Base-by-base conservation (phyloP, 2,797 vertebrate species). In the Denticeps clupeoides region DNA sequence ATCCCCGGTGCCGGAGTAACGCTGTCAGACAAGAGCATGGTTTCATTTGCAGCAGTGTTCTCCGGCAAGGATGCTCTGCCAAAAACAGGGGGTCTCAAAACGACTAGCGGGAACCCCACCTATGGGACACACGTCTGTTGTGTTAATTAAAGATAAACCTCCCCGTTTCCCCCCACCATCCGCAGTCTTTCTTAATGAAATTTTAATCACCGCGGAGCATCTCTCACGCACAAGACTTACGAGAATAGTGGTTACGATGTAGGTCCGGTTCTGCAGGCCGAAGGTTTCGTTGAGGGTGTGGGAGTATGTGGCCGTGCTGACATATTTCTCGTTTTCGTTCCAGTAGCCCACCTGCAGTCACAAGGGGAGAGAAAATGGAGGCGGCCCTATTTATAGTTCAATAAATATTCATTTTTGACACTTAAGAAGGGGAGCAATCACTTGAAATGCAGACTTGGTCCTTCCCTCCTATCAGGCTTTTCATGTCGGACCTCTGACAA, bases 161-260 rank as follows among this genome's bases (percentile, higher is more conserved):
- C n/a, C n/a, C n/a, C n/a, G n/a, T n/a, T n/a, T n/a, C n/a, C n/a
- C n/a, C n/a, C n/a, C n/a, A n/a, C n/a, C n/a, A n/a, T n/a, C n/a
- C n/a, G n/a, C n/a, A n/a, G n/a, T n/a, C n/a, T n/a, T n/a, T n/a
- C n/a, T n/a, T n/a, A n/a, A n/a, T n/a, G n/a, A n/a, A n/a, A n/a
- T n/a, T n/a, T n/a, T n/a, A n/a, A n/a, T n/a, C n/a, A n/a, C n/a
- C n/a, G n/a, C n/a, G 25, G 38, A 19, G 13, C 23, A 29, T 23
- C 5, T 10, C 35, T 15, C 7, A 21, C 24, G 21, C 28, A 12
- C 27, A 13, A 35, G 26, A 80, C 86, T 85, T 75, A 97, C 94
- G 63, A 98, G 78, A 57, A 98, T 98, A 3, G 94, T 98, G n/a
- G 93, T 97, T 53, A 98, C 85, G 1, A 96, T 53, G 59, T 94